These are phyloP conservation scores for Haliclystus octoradiatus DNA, from an alignment of 30 jellyfish, hydroid and myxozoan genomes.

Conservation along the genomic window DNA sequence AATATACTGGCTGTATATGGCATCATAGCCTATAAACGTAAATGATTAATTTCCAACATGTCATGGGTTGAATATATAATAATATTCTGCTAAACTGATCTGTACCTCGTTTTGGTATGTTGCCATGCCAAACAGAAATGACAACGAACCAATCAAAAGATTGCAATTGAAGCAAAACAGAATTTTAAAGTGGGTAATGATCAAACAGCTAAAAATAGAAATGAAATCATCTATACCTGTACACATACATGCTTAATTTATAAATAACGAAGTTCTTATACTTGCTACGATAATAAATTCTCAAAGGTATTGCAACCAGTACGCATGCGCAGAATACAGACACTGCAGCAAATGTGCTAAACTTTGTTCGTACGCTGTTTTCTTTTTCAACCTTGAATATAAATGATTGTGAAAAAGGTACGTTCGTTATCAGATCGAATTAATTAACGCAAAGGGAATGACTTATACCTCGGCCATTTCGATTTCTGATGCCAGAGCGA, in stretches of 20 bases:
- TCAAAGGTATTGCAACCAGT: not conserved
- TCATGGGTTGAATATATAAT: no score
- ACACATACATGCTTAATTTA: no score
- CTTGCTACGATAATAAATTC: not conserved
- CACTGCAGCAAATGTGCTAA: not conserved
- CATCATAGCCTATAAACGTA: constrained; percentile 19
- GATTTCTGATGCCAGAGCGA: constrained; percentile 37
- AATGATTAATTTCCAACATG: not conserved
- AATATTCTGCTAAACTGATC: not conserved
- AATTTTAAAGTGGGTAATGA: constrained; percentile 15
- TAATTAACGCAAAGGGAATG: not conserved
- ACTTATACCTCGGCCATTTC: constrained; percentile 24
- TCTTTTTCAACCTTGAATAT: not conserved
- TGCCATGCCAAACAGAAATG: constrained; percentile 30
- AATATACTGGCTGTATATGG: constrained; percentile 31
- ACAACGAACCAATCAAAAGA: constrained; percentile 22
- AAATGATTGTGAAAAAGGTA: not conserved
- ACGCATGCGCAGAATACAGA: not conserved
- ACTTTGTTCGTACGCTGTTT: not conserved
- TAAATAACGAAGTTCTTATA: not conserved
- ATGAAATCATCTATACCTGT: not conserved
- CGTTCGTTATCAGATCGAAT: not conserved
- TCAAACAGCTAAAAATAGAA: constrained; percentile 17
- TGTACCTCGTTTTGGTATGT: constrained; percentile 38
- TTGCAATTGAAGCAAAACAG: constrained; percentile 21